A percentile compares a stretch with the other conserved stretches of the same genome.
These are phyloP conservation scores for Onychostoma macrolepis DNA, from an alignment of 2,113 vertebrate genomes.

Conservation along the genomic window DNA sequence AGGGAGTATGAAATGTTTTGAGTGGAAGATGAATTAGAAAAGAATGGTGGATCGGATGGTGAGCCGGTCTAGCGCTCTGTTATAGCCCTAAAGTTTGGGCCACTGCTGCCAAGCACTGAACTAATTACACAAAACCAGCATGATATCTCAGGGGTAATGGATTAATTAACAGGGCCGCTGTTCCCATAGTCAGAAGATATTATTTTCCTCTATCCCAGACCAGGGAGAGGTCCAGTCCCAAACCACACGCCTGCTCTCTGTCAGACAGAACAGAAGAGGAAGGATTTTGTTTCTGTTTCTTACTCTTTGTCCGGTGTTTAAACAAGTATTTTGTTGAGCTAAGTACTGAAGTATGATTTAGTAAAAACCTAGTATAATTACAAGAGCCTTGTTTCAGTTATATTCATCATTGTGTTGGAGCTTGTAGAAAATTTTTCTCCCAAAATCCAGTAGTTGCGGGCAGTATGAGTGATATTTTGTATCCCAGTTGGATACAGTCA, in stretches of 20 bases:
- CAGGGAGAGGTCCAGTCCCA: conserved; percentile 1
- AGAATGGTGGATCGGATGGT: background rate
- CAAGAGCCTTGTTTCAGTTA: background rate
- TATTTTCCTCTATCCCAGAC: background rate
- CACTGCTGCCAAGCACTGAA: conserved; percentile 3
- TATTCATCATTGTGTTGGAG: background rate
- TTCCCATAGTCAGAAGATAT: conserved; percentile 6
- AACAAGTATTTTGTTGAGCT: background rate
- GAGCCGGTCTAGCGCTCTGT: background rate
- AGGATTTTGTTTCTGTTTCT: background rate
- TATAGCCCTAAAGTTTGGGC: background rate
- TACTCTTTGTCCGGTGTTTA: conserved; percentile 1
- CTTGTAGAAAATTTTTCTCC: background rate
- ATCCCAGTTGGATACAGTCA: background rate
- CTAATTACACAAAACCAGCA: conserved; percentile 26
- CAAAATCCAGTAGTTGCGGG: background rate
- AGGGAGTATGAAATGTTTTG: conserved; percentile 6
- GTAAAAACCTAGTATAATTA: background rate
- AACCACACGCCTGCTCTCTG: background rate
- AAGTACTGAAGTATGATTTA: background rate
- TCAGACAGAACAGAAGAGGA: background rate
- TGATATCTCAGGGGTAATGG: conserved; percentile 25
- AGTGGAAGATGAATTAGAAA: conserved; percentile 1
- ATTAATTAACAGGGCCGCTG: conserved; percentile 5
- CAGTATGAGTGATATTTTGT: background rate